Evolutionary conservation across 2,797 vertebrate species (phyloP), one percentile per base, ranked within the genome.

Genomic region (Chiloscyllium punctatum): DNA sequence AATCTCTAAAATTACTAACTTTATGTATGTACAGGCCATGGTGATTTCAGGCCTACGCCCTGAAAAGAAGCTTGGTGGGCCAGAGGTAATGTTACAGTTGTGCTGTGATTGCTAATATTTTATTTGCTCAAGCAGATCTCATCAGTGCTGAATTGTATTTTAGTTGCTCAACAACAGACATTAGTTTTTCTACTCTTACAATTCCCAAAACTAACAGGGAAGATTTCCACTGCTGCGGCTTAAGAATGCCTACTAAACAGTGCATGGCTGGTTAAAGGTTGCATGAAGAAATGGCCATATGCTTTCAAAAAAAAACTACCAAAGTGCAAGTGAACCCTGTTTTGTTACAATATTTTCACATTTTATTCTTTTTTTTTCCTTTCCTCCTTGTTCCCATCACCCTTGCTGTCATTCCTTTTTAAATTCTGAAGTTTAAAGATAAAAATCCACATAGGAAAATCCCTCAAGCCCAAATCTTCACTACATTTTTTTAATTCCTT

Each of bases 21-120:
- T 98, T 98, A 96, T 98, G 97, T 97, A 96, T 97, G 97, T 97
- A 97, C 97, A 98, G 98, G 98, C 98, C 97, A 98, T 98, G 98
- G 98, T 97, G 97, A 97, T 97, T 97, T 97, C 97, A 97, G 95
- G 97, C 96, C 97, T 97, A 96, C 97, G 97, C 97, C 97, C 97
- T 96, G 97, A 97, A 97, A 98, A 97, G 98, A 97, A 98, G 98
- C 97, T 97, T 97, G 97, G 97, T 98, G 98, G 97, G 97, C 97
- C 97, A 96, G 98, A 98, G 98, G 98, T 98, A 98, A 98, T 97
- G 97, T 97, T 97, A 94, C 95, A 74, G 95, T 96, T 95, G 95
- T 95, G 91, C 95, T 96, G 95, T 62, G 96, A 96, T 96, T 97
- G 96, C 96, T 96, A 91, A 96, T 97, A 82, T 97, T 97, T 97